A percentile compares a stretch with the other conserved stretches of the same genome.
Conservation (phyloP, 53 echinoderm and acorn worm species). For the Stichopus horrens region DNA sequence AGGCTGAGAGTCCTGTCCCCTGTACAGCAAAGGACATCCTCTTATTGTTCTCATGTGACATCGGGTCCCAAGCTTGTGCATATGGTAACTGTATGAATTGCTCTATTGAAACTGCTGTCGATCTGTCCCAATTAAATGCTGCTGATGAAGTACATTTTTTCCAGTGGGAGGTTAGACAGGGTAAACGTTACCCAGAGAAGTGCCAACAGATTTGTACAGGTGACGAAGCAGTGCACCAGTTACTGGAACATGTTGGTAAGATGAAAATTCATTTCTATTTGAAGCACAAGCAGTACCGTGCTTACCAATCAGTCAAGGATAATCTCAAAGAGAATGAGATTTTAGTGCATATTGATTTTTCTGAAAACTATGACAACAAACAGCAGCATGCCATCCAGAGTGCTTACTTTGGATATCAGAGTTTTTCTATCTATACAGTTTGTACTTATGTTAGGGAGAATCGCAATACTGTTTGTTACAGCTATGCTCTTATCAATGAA, state of each 20-base stretch:
- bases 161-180: slow-evolving; percentile 46
- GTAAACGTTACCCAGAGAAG: slow-evolving; percentile 27
- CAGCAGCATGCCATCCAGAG: slow-evolving; percentile 52
- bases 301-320: background rate
- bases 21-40: slow-evolving; percentile 4
- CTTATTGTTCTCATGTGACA: background rate
- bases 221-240: slow-evolving; percentile 15
- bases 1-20: background rate
- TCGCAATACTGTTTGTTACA: slow-evolving; percentile 8
- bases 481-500: slow-evolving; percentile 34
- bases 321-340: slow-evolving; percentile 22
- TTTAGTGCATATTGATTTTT: slow-evolving; percentile 42
- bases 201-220: background rate
- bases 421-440: slow-evolving; percentile 39
- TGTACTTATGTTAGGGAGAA: slow-evolving; percentile 23
- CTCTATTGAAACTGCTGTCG: background rate
- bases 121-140: slow-evolving; percentile 12
- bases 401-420: slow-evolving; percentile 45
- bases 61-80: slow-evolving; percentile 8
- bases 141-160: slow-evolving; percentile 38
- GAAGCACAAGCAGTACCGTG: slow-evolving; percentile 44
- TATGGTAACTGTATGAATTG: slow-evolving; percentile 43
- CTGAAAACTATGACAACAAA: slow-evolving; percentile 47
- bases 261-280: slow-evolving; percentile 38
- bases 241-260: slow-evolving; percentile 34